A percentile compares a stretch with the other conserved stretches of the same genome.
Conservation (phyloP, 2,888 invertebrate species). For the Fabriciana adippe region DNA sequence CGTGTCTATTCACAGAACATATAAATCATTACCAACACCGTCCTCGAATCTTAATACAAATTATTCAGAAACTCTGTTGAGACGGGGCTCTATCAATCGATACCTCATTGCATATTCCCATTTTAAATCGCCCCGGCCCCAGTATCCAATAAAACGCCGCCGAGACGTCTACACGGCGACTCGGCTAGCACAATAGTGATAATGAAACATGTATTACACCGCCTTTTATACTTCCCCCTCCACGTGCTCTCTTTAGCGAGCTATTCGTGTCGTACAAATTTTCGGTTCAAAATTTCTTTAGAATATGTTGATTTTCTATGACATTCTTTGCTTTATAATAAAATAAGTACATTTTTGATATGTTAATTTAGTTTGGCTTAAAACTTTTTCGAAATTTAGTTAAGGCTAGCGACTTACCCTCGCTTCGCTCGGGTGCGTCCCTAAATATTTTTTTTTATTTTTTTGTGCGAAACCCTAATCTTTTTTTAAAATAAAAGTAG, state of each 20-base stretch:
- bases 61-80: conserved; percentile 46
- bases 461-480: no score
- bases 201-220: conserved; percentile 53
- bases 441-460: no score
- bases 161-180: conserved; percentile 60
- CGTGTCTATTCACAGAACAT: conserved; percentile 17
- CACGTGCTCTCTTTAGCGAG: conserved; percentile 45
- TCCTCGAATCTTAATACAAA: conserved; percentile 46
- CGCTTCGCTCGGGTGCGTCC: no score
- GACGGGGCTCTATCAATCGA: conserved; percentile 52
- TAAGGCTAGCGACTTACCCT: no score
- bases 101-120: conserved; percentile 67
- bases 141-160: conserved; percentile 51
- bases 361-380: not conserved
- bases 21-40: conserved; percentile 46
- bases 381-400: conserved; percentile 6
- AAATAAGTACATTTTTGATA: conserved; percentile 1
- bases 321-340: conserved; percentile 3
- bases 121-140: conserved; percentile 57
- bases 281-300: conserved; percentile 53
- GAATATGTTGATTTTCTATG: conserved; percentile 19
- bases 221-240: conserved; percentile 45
- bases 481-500: no score
- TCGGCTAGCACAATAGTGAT: conserved; percentile 49
- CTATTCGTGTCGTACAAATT: conserved; percentile 57